Evolutionary conservation across 2,113 vertebrate species (phyloP), one percentile per base, ranked within the genome.

Genomic region (Toxostoma redivivum): DNA sequence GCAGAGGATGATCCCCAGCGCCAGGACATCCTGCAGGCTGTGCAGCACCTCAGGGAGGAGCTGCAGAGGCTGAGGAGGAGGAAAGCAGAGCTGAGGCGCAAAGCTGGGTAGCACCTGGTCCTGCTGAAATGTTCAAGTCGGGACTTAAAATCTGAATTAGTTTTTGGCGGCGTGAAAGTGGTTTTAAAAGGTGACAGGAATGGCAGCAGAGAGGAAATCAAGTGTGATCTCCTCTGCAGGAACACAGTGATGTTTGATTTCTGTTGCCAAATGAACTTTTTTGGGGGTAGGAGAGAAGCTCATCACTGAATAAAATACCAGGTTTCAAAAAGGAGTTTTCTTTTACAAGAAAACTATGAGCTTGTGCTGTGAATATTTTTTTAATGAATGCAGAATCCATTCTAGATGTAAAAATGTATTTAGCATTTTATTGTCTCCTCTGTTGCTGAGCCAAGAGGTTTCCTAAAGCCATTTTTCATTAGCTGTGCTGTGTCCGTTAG

Each of bases 41-140:
- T 99, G 47, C 82, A 98, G 78, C 98, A 99, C 96, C 97, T 99
- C 94, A 97, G 97, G 85, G 97, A 98, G 64, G 99, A 99, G 97
- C 97, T 98, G 89, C 95, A 38, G 44, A 96, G 83, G 64, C 86
- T 98, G 86, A 98, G 96, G 91, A 97, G 86, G 9, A 96, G 23
- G 89, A 98, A 92, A 42, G 92, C 40, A 3, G 82, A 87, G 25
- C 37, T 66, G 66, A 94, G 66, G 48, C 10, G 3, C 40, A 60
- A 22, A 69, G 69, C 72, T 40, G 74, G 31, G 58, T 94, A 94
- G 94, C 14, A 2, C 67, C 64, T 1, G 12, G n/a, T 48, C 10
- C 80, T 77, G 61, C 58, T 23, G 37, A 15, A 16, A 11, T 44
- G 33, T 15, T 16, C 35, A 48, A 81, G 20, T 31, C 2, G 4